Evolutionary conservation across 2,113 vertebrate species (phyloP).

Genomic region (Melanocharis versteri): DNA sequence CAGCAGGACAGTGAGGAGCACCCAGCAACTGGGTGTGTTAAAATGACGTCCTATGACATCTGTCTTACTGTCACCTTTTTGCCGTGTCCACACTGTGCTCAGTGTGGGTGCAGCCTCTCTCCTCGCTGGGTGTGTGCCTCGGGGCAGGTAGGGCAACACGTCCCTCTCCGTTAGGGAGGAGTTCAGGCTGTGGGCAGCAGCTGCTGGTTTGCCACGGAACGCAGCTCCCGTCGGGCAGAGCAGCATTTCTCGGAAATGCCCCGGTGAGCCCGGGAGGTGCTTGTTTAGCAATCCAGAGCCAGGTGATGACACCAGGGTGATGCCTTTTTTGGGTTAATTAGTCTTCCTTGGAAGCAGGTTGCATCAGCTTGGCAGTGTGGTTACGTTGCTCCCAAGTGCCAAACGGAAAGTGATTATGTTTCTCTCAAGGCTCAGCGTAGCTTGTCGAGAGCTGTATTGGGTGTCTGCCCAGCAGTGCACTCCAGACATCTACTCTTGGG

Average conservation of each 20-base stretch:
- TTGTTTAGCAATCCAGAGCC: background rate
- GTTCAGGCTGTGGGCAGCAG: background rate
- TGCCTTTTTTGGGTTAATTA: background rate
- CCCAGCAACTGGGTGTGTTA: background rate
- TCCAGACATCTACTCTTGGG: constrained; percentile 2
- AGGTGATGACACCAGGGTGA: background rate
- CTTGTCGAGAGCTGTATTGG: constrained; percentile 18
- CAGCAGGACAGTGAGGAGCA: background rate
- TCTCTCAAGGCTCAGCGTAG: background rate
- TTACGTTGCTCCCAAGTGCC: background rate
- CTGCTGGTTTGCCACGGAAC: accelerated
- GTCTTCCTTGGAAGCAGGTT: background rate
- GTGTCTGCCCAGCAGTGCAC: background rate
- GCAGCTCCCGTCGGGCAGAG: accelerated
- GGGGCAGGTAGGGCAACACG: background rate
- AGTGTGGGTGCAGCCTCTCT: background rate
- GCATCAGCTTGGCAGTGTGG: background rate
- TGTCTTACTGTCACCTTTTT: background rate
- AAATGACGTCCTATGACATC: background rate
- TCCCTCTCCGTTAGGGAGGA: background rate
- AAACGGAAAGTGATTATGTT: background rate
- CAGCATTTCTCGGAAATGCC: background rate
- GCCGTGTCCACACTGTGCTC: accelerated
- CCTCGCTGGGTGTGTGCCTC: background rate
- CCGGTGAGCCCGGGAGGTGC: background rate